Evolutionary conservation across 2,797 vertebrate genomes (phyloP), one percentile per base, ranked within the genome.

Genomic region (Sebastes baramenuke): DNA sequence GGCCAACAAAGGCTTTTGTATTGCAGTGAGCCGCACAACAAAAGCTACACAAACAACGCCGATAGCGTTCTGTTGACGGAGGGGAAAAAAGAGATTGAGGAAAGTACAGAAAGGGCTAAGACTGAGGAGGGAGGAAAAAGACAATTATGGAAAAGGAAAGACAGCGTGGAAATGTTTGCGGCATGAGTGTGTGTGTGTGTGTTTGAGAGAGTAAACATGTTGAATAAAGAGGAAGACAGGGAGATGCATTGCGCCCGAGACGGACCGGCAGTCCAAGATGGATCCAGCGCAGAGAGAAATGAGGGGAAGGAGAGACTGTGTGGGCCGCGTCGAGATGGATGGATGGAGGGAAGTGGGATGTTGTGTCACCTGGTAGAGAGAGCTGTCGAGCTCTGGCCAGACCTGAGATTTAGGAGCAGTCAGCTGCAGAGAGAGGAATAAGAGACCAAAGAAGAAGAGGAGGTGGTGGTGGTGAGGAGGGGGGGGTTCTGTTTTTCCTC

Each of bases 1-100:
- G 86, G 89, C 88, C 85, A 87, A 91, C 89, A 91, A 92, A 93
- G 87, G 89, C 90, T 93, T 93, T 93, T 87, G 84, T 85, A 55
- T 55, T 49, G 78, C 81, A 52, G 79, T 67, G 88, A 90, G 87
- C 87, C 65, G 75, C 8, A 62, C 87, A 61, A 92, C 91, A 90
- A 92, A 89, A 89, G 88, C 91, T 78, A 80, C 87, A 86, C 79
- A 84, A 88, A 83, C 87, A 81, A 38, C 22, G 38, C 83, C 34
- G 84, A 82, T 82, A 83, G 87, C 67, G 69, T 88, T 92, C 81
- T 90, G 94, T 93, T 74, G 89, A 92, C 67, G 29, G 71, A 84
- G 64, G 80, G 72, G 81, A 1, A 80, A 84, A 85, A 79, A 24
- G 77, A 87, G 82, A 87, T 84, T 71, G 86, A 76, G 75, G 34